Evolutionary conservation across 2,888 invertebrate genomes (phyloP).

Genomic region (Rhyacophila evoluta): DNA sequence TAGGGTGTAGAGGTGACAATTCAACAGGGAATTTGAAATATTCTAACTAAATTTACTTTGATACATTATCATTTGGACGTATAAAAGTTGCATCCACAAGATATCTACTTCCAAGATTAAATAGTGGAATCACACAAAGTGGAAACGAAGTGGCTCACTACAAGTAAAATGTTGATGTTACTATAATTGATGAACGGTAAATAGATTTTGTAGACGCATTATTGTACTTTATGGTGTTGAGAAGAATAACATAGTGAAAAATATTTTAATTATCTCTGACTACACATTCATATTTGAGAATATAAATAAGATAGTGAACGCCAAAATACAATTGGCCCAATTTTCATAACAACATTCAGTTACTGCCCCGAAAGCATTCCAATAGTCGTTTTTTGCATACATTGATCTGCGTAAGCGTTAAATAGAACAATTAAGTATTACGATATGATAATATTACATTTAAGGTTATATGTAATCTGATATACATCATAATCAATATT

Average conservation of each 20-base stretch:
- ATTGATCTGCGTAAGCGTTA: not conserved
- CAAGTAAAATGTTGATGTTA: not conserved
- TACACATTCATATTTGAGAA: not conserved
- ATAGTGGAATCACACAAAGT: not conserved
- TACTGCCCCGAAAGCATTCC: not conserved
- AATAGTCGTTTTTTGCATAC: not conserved
- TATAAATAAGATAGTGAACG: not conserved
- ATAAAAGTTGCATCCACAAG: not conserved
- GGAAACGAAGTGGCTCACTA: not conserved
- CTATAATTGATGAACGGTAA: not conserved
- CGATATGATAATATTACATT: not conserved
- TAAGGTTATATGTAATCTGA: not conserved
- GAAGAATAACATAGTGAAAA: not conserved
- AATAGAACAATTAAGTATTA: not conserved
- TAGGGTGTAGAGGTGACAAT: slow-evolving; percentile 4
- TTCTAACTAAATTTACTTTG: not conserved
- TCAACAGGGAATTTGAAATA: slow-evolving; percentile 10
- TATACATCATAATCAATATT: not conserved
- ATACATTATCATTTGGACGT: not conserved
- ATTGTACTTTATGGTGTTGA: slow-evolving; percentile 1
- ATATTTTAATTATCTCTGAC: not conserved
- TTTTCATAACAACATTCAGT: not conserved
- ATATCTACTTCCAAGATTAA: not conserved
- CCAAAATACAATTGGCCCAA: not conserved
- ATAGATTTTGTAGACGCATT: not conserved